Conservation (phyloP, 2,888 invertebrate genomes). For the Nomada hirtipes region DNA sequence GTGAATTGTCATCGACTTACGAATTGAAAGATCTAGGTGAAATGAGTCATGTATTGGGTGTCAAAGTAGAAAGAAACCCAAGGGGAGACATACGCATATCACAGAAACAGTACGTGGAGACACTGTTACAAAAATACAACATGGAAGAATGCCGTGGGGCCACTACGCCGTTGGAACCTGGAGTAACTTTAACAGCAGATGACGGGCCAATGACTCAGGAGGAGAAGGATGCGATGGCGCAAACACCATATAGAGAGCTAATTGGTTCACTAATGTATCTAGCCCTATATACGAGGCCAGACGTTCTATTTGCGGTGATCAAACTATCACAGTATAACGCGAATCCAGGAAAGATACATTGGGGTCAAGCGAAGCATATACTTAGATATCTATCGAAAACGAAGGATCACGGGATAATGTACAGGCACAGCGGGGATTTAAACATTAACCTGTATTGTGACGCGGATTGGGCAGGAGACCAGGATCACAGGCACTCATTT, state of each 20-base stretch:
- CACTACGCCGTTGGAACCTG: neutral
- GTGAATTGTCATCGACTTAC: no score
- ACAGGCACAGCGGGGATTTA: neutral
- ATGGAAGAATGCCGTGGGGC: no score
- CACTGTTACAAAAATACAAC: neutral
- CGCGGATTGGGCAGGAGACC: slow-evolving; percentile 36
- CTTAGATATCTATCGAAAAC: slow-evolving; percentile 7
- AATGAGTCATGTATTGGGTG: no score
- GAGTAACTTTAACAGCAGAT: neutral
- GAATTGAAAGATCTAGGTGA: no score
- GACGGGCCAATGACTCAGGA: neutral
- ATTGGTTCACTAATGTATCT: slow-evolving; percentile 9
- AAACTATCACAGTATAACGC: neutral
- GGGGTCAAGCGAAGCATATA: neutral
- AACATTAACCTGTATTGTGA: slow-evolving; percentile 13
- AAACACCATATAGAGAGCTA: neutral
- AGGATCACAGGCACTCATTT: slow-evolving; percentile 27
- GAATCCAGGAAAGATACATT: neutral
- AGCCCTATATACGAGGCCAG: slow-evolving; percentile 12
- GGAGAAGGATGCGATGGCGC: neutral
- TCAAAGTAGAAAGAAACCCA: no score
- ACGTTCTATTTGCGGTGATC: neutral
- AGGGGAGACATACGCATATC: no score
- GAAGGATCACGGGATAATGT: slow-evolving; percentile 1
- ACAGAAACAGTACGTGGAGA: no score